Evolutionary conservation across 1,140 invertebrate species (phyloP), one percentile per base, ranked within the genome.

Genomic region (Caenorhabditis inopinata): DNA sequence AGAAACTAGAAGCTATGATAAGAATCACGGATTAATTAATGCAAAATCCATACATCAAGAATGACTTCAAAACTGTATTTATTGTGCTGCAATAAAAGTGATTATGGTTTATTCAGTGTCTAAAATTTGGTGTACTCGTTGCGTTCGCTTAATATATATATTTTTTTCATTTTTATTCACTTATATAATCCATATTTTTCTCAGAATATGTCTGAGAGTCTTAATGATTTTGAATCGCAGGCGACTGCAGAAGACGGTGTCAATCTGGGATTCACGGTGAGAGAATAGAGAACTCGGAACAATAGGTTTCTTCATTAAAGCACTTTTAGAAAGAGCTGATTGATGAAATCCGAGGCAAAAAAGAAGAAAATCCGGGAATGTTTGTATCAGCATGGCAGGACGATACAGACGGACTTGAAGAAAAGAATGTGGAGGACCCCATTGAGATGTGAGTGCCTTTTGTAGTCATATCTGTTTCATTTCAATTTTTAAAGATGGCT

Each of bases 381-480:
- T 87, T 87, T 53, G 86, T 87, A 11, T 87, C 86, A 5, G 86
- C 83, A 12, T 87, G 85, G 85, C 85, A 86, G 38, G 86, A 85
- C 2, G 82, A 83, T 25, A 74, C 78, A 12, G 49, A 75, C 7
- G 83, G 83, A 23, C 32, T 84, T 16, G 83, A 82, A 21, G 48
- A 77, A 18, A 82, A 84, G 76, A 79, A 86, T 45, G 9, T 88
- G 45, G 48, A 45, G 12, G 85, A 88, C 49, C 86, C 86, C 14
- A 77, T 47, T 9, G 87, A 88, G 58, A 81, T 82, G 53, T 87
- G 87, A 46, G 27, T 18, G 11, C n/a, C n/a, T n/a, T n/a, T n/a
- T n/a, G n/a, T n/a, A n/a, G n/a, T n/a, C n/a, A n/a, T n/a, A n/a
- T n/a, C n/a, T n/a, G n/a, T n/a, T n/a, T n/a, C n/a, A n/a, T n/a